Base-by-base conservation (phyloP, 2,888 invertebrate genomes). In the Scaptomyza reducta region DNA sequence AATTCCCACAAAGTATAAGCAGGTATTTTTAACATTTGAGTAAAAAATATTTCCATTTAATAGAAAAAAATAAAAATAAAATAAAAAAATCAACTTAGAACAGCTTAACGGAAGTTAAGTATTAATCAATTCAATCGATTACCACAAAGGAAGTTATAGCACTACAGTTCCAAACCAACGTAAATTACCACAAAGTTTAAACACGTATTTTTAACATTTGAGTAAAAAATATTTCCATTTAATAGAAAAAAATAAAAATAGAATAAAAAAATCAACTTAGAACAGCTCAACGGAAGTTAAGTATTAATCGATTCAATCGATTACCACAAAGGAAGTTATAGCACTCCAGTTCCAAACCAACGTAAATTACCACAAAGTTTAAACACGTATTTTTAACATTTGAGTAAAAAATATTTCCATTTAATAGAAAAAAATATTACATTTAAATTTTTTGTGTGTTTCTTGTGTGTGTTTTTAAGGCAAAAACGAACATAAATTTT, bases 401-500 rank as follows among this genome's bases (percentile, higher is more conserved):
- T 58, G n/a, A 46, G 46, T 73, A 47, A 55, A 58, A 56, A 68
- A 54, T 41, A 47, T 46, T 55, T 73, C 6, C 49, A 77, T 74
- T 73, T 77, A 73, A 53, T 77, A 67, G 51, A 77, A 50, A 53
- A 77, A 41, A 42, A 61, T 35, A 61, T 66, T 70, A 61, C 40
- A 60, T 27, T n/a, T 35, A 42, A 29, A 14, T 64, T 38, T 45
- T 50, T 41, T 42, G 14, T 38, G 33, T 14, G 18, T 54, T 63
- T 29, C 25, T 13, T 47, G n/a, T 35, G 33, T 7, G 22, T 22
- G 22, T 22, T 29, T 46, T 35, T 40, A 42, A 38, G 70, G 67
- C 62, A 79, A 82, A 87, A 72, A 53, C 67, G 51, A 69, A 68
- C 54, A 61, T 62, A 41, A 31, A 47, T 63, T 86, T 70, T 82